Percentiles rank a stretch among this genome's conserved stretches.
These are phyloP conservation scores for Brachystomella parvula DNA, from an alignment of 1,140 invertebrate genomes.

Conservation along the genomic window DNA sequence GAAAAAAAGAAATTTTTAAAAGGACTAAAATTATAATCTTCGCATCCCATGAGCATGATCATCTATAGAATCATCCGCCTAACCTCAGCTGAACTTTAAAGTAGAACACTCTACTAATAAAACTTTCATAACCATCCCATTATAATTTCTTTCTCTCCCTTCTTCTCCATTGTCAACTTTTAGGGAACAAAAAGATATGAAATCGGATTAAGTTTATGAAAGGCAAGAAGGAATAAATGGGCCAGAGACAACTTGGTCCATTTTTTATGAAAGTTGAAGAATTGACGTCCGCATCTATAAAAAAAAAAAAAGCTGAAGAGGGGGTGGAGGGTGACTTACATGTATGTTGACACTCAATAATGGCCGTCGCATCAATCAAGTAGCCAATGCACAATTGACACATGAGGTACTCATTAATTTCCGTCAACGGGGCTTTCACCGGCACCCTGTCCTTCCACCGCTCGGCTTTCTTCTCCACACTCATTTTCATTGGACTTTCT, in stretches of 20 bases:
- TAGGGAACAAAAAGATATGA: background rate
- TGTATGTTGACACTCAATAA: slow-evolving; percentile 56
- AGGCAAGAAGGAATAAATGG: background rate
- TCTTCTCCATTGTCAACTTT: background rate
- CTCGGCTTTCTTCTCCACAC: background rate
- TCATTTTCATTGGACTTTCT: slow-evolving; percentile 7
- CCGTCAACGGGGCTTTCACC: slow-evolving; percentile 26
- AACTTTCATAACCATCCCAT: background rate
- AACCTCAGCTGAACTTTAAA: no score
- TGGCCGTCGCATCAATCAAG: slow-evolving; percentile 53
- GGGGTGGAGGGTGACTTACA: slow-evolving; percentile 45
- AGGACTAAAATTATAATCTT: no score
- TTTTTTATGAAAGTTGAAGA: background rate
- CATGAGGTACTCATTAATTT: slow-evolving; percentile 43
- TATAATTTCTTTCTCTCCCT: background rate
- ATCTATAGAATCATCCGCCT: no score
- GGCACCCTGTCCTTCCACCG: slow-evolving; percentile 31
- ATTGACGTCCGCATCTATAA: background rate
- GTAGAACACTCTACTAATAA: background rate
- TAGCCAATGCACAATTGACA: slow-evolving; percentile 55
- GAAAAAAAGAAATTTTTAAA: no score
- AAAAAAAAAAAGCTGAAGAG: background rate
- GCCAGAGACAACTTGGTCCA: background rate
- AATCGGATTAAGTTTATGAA: background rate
- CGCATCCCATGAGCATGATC: no score